Evolutionary conservation across 2,888 invertebrate species (phyloP).

Genomic region (Schizotus pectinicornis): DNA sequence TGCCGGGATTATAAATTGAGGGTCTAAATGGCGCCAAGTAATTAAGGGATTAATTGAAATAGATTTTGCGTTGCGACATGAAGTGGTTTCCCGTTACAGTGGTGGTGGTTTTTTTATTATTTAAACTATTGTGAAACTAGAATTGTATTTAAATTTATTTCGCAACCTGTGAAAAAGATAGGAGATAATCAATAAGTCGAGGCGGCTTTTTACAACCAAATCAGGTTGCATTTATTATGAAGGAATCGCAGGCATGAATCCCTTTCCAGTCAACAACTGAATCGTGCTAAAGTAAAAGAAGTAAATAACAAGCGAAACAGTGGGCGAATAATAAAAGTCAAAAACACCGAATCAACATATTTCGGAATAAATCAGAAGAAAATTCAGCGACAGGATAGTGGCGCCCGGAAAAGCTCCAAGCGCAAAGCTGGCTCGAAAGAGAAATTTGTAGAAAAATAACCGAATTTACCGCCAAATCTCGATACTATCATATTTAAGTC

Average conservation of each 20-base stretch:
- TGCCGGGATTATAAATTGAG: no score
- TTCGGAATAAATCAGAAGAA: no score
- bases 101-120: not conserved
- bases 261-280: not conserved
- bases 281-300: not conserved
- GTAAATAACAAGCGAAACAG: not conserved
- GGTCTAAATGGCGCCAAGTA: not conserved
- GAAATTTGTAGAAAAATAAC: no score
- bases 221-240: constrained; percentile 14
- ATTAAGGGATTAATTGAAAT: constrained; percentile 8
- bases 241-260: constrained; percentile 10
- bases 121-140: not conserved
- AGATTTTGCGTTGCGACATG: not conserved
- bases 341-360: no score
- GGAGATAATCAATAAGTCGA: constrained; percentile 16
- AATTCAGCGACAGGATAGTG: no score
- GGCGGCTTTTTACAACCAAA: constrained; percentile 12
- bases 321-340: no score
- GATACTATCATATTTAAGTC: no score
- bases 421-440: no score
- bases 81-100: not conserved
- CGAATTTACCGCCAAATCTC: no score
- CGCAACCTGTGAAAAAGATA: constrained; percentile 11
- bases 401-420: no score
- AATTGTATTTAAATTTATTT: constrained; percentile 10